Evolutionary conservation across 2,797 vertebrate genomes (phyloP).

Genomic region (Threskiornis aethiopicus): DNA sequence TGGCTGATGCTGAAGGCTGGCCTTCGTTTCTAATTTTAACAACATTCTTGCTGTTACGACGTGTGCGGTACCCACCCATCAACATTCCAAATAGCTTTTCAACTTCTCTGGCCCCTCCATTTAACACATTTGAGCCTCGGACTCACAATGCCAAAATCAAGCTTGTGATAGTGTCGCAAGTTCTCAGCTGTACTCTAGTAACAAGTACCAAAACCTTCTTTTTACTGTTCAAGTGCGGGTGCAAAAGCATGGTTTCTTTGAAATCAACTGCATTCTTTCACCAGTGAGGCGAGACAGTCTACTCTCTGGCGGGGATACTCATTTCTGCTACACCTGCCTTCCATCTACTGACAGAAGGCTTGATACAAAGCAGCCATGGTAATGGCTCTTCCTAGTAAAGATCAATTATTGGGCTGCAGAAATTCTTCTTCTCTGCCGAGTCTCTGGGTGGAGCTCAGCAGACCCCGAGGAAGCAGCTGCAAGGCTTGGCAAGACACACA

Average conservation of each 20-base stretch:
- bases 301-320: not conserved
- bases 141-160: not conserved
- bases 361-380: not conserved
- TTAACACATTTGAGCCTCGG: not conserved
- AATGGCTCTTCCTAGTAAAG: not conserved
- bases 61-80: not conserved
- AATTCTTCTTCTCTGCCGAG: not conserved
- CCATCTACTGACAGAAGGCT: not conserved
- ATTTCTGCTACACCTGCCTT: not conserved
- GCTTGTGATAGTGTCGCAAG: not conserved
- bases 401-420: not conserved
- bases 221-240: not conserved
- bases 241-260: not conserved
- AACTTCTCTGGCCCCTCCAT: not conserved
- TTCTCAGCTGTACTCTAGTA: not conserved
- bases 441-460: not conserved
- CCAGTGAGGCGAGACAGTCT: not conserved
- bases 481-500: not conserved
- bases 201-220: not conserved
- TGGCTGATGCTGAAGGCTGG: not conserved
- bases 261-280: not conserved
- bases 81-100: not conserved
- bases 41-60: not conserved
- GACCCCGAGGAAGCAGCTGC: not conserved
- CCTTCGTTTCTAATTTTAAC: conserved; percentile 11